A percentile compares a stretch with the other conserved stretches of the same genome.
These are phyloP conservation scores for Cactoblastis cactorum DNA, from an alignment of 2,888 invertebrate genomes.

Conservation along the genomic window DNA sequence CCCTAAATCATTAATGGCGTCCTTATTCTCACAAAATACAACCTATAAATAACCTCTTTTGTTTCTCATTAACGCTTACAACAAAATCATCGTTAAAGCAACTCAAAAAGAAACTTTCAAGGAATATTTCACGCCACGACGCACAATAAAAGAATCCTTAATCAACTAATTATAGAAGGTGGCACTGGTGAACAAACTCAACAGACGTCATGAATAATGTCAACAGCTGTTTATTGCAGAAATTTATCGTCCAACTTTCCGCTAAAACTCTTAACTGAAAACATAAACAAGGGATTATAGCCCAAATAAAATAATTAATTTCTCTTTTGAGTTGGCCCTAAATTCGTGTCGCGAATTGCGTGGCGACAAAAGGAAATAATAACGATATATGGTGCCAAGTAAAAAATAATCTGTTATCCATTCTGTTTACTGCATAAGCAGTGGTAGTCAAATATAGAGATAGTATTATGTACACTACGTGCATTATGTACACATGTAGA, in stretches of 20 bases:
- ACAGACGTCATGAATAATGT: conserved; percentile 70
- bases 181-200: conserved; percentile 63
- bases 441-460: too few relatives aligned
- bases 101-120: neutral
- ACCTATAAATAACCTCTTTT: too few relatives aligned
- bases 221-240: conserved; percentile 66
- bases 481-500: too few relatives aligned
- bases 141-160: conserved; percentile 48
- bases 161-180: conserved; percentile 61
- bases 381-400: neutral
- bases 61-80: neutral
- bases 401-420: neutral
- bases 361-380: neutral
- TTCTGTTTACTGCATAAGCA: too few relatives aligned
- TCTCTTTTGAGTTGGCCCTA: conserved; percentile 30
- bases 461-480: too few relatives aligned
- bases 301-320: conserved; percentile 57
- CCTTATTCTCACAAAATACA: too few relatives aligned
- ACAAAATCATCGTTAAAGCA: conserved; percentile 6
- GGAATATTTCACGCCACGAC: conserved; percentile 20
- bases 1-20: too few relatives aligned
- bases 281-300: conserved; percentile 65
- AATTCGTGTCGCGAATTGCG: conserved; percentile 11
- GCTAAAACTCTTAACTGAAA: conserved; percentile 65
- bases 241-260: conserved; percentile 67